Base-by-base conservation (phyloP, 2,888 invertebrate genomes). In the Spilosoma lubricipeda region DNA sequence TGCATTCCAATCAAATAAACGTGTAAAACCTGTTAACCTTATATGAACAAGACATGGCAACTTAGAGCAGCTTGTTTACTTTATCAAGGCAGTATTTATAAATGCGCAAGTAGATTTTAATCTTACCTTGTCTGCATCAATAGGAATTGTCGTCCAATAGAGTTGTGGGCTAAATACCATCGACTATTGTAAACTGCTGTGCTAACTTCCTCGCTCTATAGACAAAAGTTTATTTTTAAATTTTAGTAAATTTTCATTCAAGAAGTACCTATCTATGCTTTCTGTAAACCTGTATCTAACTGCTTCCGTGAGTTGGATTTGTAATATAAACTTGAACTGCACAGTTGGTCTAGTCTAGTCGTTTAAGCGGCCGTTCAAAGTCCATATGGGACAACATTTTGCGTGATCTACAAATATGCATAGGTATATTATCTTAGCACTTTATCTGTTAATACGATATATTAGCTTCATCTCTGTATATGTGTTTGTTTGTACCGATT, bases 111-210 rank as follows among this genome's bases (percentile, higher is more conserved):
- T 52, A 8, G 23, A 0, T 59, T 59, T 63, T 15, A 30, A 63
- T 27, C 59, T 59, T 81, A 90, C 90, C 92, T 89, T 4, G 82
- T 88, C 78, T 88, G 89, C 5, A 91, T 81, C 15, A 90, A 65
- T 2, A 86, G 81, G 5, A 91, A 70, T 2, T 84, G 79, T 66
- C 82, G 90, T 7, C 82, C 78, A 2, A 85, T 66, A 13, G 59
- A 71, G 5, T 72, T 23, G 13, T 80, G 75, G 0, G 85, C 75
- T 2, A 77, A 71, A 78, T 91, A 92, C 92, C 92, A 92, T 7
- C 79, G 77, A 27, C 85, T 80, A 45, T 85, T 89, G 74, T 91
- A 92, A 0, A 88, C 85, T 0, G 90, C 89, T 56, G 81, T 77
- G 66, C 88, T 86, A 0, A 92, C 79, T 33, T 88, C 87, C 45